These are phyloP conservation scores for Enteromius mattozi DNA, from an alignment of 2,797 vertebrate species.

Conservation along the genomic window DNA sequence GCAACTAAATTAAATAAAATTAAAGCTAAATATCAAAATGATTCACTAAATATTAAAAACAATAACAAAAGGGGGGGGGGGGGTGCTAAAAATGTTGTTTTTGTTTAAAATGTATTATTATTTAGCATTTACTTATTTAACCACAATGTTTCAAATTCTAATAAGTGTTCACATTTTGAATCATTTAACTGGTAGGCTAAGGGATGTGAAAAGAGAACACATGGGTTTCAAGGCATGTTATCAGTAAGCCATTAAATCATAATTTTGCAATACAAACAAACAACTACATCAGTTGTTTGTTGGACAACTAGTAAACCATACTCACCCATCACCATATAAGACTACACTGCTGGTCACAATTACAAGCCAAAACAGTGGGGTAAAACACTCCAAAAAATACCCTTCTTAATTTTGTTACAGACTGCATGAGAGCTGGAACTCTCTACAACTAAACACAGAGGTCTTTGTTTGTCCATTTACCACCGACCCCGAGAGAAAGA, in stretches of 20 bases:
- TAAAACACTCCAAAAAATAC: conserved; percentile 3
- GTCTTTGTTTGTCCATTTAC: conserved; percentile 44
- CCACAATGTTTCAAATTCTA: not conserved
- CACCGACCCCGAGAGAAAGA: conserved; percentile 33
- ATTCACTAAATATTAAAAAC: not conserved
- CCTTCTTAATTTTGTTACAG: conserved; percentile 13
- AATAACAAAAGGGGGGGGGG: too few relatives aligned
- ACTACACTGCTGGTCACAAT: not conserved
- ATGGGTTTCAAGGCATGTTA: not conserved
- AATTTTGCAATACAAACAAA: not conserved
- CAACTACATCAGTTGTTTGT: too few relatives aligned
- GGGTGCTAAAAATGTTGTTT: not conserved
- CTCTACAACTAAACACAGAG: conserved; percentile 43
- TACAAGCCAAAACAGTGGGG: not conserved
- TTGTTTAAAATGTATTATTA: not conserved
- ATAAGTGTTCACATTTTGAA: not conserved
- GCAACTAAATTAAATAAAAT: not conserved
- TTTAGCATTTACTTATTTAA: not conserved
- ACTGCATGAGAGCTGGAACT: conserved; percentile 21
- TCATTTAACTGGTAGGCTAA: not conserved
- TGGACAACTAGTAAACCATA: not conserved
- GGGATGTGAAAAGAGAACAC: not conserved
- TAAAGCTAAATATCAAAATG: not conserved
- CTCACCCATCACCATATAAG: not conserved
- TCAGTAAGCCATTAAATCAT: not conserved